A percentile compares a stretch with the other conserved stretches of the same genome.
These are phyloP conservation scores for Grapholita molesta DNA, from an alignment of 1,140 invertebrate genomes.

Conservation along the genomic window DNA sequence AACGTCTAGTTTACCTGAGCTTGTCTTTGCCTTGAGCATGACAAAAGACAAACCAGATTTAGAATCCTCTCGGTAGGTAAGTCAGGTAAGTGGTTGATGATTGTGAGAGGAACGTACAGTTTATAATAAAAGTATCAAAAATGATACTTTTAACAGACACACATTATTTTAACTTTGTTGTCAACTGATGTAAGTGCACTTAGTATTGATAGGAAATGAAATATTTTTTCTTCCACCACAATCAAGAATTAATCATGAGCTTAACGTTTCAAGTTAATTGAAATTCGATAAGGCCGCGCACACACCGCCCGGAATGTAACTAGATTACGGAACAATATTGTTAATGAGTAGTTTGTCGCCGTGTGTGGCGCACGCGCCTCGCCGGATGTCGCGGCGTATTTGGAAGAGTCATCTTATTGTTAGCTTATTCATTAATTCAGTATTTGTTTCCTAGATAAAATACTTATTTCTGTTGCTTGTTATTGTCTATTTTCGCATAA, in stretches of 20 bases:
- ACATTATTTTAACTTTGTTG: too few species aligned
- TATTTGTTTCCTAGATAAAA: not conserved
- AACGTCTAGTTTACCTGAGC: too few species aligned
- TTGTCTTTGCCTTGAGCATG: too few species aligned
- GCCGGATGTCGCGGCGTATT: constrained; percentile 46
- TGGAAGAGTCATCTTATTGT: constrained; percentile 16
- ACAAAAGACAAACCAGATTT: too few species aligned
- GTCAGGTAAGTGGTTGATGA: too few species aligned
- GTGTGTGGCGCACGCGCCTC: constrained; percentile 49
- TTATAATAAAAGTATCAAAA: too few species aligned
- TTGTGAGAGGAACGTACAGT: too few species aligned
- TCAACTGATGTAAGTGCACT: too few species aligned
- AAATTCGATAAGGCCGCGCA: constrained; percentile 27
- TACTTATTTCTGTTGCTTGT: not conserved
- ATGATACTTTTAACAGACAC: too few species aligned
- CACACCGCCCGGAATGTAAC: constrained; percentile 43
- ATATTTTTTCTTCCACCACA: not conserved
- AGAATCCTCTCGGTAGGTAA: too few species aligned
- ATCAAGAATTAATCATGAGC: not conserved
- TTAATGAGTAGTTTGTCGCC: constrained; percentile 59
- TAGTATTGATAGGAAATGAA: not conserved
- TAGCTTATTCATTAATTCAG: not conserved
- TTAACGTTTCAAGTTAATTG: constrained; percentile 26
- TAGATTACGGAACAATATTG: constrained; percentile 63
- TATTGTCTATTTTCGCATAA: too few species aligned